Base-by-base conservation (phyloP, 2,797 vertebrate genomes). In the Myiotriccus ornatus region DNA sequence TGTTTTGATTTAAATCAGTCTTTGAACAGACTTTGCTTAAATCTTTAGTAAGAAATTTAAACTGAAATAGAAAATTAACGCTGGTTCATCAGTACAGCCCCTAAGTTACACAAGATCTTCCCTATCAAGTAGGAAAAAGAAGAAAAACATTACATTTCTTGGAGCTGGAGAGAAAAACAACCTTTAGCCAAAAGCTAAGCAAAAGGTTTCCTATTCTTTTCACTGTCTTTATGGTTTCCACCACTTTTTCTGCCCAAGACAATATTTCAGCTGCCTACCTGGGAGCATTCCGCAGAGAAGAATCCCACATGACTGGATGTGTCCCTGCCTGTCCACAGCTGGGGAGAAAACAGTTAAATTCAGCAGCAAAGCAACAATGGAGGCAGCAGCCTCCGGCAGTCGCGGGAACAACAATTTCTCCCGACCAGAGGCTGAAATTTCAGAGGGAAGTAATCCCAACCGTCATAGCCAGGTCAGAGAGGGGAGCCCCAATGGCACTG, bases 341-440 rank as follows among this genome's bases (percentile, higher is more conserved):
- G 19, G 87, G 69, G 18, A 95, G 32, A 84, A 93, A 91, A 68
- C 73, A 59, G 75, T 93, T 57, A 89, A 85, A 28, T 69, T 71
- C 43, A 68, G 47, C 69, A 69, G 77, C 73, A 76, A 93, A 94
- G 55, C 2, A 20, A 94, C 82, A 79, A 59, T 41, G 71, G 81
- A 95, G 84, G 92, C 57, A 91, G 84, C 84, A 93, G 84, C 84
- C 89, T 85, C 69, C 0, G 2, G 89, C 84, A 93, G 91, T 82
- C 82, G 85, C 14, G 18, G 50, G 84, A 96, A 89, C 79, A 86
- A 92, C 53, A 68, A 56, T 81, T 93, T 84, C 79, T 81, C 73
- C 44, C 73, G 91, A 86, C 53, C 18, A 47, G 73, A 95, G 82
- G 71, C 84, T 93, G 90, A 89, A 94, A 77, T 95, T 91, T 93